Evolutionary conservation across 2,113 vertebrate genomes (phyloP), one percentile per base, ranked within the genome.

Genomic region (Campylomormyrus tamandua): DNA sequence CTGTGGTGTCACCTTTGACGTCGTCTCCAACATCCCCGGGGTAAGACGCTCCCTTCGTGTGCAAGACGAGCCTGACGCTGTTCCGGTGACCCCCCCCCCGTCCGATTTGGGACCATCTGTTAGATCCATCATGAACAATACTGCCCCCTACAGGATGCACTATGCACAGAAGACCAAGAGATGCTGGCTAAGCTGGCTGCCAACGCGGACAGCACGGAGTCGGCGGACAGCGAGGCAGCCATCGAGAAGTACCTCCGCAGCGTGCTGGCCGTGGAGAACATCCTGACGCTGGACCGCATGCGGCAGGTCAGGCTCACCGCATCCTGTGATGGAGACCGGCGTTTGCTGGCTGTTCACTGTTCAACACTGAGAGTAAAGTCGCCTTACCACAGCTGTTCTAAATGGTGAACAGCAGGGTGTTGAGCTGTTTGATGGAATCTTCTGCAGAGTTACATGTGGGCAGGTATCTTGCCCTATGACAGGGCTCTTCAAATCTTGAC

Each of bases 11-110:
- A 99, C 98, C 90, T 99, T 99, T 62, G 98, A 99, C 94, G 97
- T 99, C 13, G 98, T 99, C 92, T 99, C 98, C 91, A 99, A 99
- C 95, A 98, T 99, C 91, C 98, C 98, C 15, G 98, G 98, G 97
- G 98, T 99, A 86, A 93, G 93, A 42, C 31, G 2, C 9, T 66
- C n/a, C 21, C 49, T 27, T 15, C 19, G 19, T 31, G 15, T 48
- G 62, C 17, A 35, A 13, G 31, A n/a, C 1, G 31, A 19, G 49
- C 62, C 62, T 31, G 3, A 66, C 17, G 27, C n/a, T 1, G 46
- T 87, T 24, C 15, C 31, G 0, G 11, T 1, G 19, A 48, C 5
- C 45, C 62, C 24, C 27, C 11, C 84, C 35, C 15, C 3, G 31
- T 31, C 42, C 5, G 17, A 15, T 39, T 31, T 15, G n/a, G 39